A percentile compares a stretch with the other conserved stretches of the same genome.
Conservation (phyloP, 2,113 vertebrate species). For the Stegastes partitus region DNA sequence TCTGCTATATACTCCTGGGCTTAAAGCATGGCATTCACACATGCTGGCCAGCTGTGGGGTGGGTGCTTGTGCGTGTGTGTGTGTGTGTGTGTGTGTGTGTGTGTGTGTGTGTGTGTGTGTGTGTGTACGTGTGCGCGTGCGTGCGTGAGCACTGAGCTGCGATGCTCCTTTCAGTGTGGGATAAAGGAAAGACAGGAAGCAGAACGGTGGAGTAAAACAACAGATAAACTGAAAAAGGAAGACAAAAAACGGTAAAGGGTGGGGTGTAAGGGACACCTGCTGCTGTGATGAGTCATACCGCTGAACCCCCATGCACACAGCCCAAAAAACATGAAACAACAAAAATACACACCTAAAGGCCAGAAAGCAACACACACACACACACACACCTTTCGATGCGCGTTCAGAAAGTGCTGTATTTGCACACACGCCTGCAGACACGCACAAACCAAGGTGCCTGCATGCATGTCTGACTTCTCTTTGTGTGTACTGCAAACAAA, state of each 20-base stretch:
- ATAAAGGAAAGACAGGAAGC: slow-evolving; percentile 30
- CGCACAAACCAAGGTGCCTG: slow-evolving; percentile 53
- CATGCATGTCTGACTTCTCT: slow-evolving; percentile 56
- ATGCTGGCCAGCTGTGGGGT: slow-evolving; percentile 44
- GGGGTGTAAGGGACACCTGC: slow-evolving; percentile 82
- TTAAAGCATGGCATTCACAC: slow-evolving; percentile 30
- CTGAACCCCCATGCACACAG: slow-evolving; percentile 53
- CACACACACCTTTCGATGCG: neutral
- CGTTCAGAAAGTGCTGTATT: slow-evolving; percentile 53
- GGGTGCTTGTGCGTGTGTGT: too few species aligned
- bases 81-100: too few species aligned
- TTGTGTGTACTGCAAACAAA: slow-evolving; percentile 76
- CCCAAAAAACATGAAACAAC: slow-evolving; percentile 15
- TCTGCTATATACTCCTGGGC: slow-evolving; percentile 3
- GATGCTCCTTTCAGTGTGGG: slow-evolving; percentile 37
- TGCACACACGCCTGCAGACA: slow-evolving; percentile 52
- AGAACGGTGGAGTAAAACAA: slow-evolving; percentile 18
- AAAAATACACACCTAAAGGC: slow-evolving; percentile 25
- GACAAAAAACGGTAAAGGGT: slow-evolving; percentile 30
- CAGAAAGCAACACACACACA: slow-evolving; percentile 17
- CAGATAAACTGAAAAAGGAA: slow-evolving; percentile 28
- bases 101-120: too few species aligned
- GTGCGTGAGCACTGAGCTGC: neutral
- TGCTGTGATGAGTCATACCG: slow-evolving; percentile 81
- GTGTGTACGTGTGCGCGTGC: too few species aligned